phyloP scores from a whole-genome alignment of 1,140 invertebrate species.

The Bombus pyrosoma region DNA sequence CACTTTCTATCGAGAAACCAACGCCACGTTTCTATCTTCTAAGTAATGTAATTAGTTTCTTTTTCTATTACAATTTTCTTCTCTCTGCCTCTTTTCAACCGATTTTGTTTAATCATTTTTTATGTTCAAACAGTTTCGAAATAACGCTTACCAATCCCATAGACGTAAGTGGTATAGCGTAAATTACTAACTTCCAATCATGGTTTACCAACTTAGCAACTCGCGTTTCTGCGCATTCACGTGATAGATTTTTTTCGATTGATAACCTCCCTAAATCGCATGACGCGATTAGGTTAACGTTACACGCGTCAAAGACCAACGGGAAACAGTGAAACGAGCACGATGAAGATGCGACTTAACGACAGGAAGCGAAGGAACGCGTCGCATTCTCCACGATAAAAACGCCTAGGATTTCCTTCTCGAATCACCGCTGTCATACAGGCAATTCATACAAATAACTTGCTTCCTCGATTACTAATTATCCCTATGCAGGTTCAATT shows the following conservation, averaged over 20 bases:
- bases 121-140: not conserved
- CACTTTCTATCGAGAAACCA: conserved; percentile 44
- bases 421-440: not conserved
- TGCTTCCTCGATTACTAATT: conserved; percentile 60
- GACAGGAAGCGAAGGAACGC: conserved; percentile 13
- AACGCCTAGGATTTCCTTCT: conserved; percentile 17
- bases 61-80: not conserved
- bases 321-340: not conserved
- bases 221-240: not conserved
- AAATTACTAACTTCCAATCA: not conserved
- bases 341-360: not conserved
- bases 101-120: not conserved
- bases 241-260: not conserved
- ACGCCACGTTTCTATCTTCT: not conserved
- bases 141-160: not conserved
- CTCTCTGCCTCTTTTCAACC: not conserved
- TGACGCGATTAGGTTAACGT: not conserved
- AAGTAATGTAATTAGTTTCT: not conserved
- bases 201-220: not conserved
- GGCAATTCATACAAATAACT: conserved; percentile 41
- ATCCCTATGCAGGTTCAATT: conserved; percentile 49
- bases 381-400: not conserved
- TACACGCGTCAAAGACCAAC: not conserved
- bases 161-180: not conserved
- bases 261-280: not conserved